Percentiles rank a stretch among this genome's conserved stretches.
Evolutionary conservation across 2,113 vertebrate genomes (phyloP).

Genomic region (Phycodurus eques): DNA sequence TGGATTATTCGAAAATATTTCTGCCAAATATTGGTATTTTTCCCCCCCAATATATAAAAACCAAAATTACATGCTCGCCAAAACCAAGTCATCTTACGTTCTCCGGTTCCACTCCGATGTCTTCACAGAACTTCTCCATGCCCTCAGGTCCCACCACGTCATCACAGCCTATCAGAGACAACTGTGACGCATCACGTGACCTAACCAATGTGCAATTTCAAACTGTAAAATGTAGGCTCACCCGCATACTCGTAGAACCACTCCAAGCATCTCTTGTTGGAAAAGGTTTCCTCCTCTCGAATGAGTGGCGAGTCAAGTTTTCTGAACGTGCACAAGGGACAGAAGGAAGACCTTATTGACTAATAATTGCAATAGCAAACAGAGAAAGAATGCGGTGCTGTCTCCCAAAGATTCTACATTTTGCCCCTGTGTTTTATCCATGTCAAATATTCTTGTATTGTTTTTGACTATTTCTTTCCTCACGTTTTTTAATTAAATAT

Average conservation of each 20-base stretch:
- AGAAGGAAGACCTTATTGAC: not conserved
- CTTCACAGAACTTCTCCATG: slow-evolving; percentile 99
- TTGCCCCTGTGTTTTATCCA: not conserved
- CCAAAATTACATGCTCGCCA: too few species aligned
- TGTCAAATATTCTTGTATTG: too few species aligned
- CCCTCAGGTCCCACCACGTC: slow-evolving; percentile 95
- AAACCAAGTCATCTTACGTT: slow-evolving; percentile 77
- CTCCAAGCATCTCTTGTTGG: slow-evolving; percentile 95
- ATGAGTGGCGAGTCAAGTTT: slow-evolving; percentile 92
- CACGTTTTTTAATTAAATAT: too few species aligned
- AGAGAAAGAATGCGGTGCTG: not conserved
- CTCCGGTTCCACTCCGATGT: slow-evolving; percentile 98
- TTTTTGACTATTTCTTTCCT: too few species aligned
- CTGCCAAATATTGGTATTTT: too few species aligned
- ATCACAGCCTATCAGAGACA: slow-evolving; percentile 79
- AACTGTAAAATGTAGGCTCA: slow-evolving; percentile 43
- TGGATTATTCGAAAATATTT: too few species aligned
- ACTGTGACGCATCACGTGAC: slow-evolving; percentile 2
- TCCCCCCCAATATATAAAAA: too few species aligned
- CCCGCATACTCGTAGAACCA: slow-evolving; percentile 99
- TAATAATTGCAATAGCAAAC: not conserved
- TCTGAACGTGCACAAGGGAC: slow-evolving; percentile 73
- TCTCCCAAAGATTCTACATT: not conserved
- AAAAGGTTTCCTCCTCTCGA: slow-evolving; percentile 91
- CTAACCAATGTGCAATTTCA: not conserved